A percentile compares a stretch with the other conserved stretches of the same genome.
These are phyloP conservation scores for Petrolisthes cinctipes DNA, from an alignment of 2,888 invertebrate genomes.

Conservation along the genomic window DNA sequence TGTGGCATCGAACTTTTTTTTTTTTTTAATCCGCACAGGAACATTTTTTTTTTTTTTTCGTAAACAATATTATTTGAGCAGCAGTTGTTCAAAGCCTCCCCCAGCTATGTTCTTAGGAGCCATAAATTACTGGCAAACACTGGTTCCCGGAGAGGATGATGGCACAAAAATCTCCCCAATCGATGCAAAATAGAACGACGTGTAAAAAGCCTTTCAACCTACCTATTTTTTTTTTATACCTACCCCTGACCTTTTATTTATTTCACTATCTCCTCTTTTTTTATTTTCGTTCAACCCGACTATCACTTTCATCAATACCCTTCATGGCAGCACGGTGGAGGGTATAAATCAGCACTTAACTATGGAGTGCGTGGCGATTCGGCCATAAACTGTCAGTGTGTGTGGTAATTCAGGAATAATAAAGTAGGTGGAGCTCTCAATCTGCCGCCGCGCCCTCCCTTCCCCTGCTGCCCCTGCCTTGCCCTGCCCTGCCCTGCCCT, in stretches of 20 bases:
- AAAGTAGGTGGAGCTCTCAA: constrained; percentile 38
- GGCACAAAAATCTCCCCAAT: constrained; percentile 6
- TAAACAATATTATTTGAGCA: constrained; percentile 6
- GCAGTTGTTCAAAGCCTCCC: not conserved
- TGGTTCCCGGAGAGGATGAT: not conserved
- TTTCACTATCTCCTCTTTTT: not conserved
- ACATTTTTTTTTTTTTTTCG: not conserved
- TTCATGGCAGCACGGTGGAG: constrained; percentile 7
- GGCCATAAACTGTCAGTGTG: constrained; percentile 36
- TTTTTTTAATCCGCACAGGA: not conserved
- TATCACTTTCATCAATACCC: not conserved
- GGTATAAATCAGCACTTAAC: constrained; percentile 27
- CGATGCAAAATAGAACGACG: not conserved
- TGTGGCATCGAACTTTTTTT: too few species aligned
- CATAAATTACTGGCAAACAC: not conserved
- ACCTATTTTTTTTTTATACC: not conserved
- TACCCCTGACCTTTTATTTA: not conserved
- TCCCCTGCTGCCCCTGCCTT: not conserved
- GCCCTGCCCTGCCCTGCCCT: not conserved
- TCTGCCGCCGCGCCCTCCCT: constrained; percentile 12
- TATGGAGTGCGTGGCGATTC: constrained; percentile 27
- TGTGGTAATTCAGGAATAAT: constrained; percentile 39
- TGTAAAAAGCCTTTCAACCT: not conserved
- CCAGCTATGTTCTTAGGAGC: not conserved
- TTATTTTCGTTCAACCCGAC: not conserved